Percentiles rank a stretch among this genome's conserved stretches.
These are phyloP conservation scores for human DNA, from an alignment of 2,113 vertebrate genomes.

Conservation along the genomic window DNA sequence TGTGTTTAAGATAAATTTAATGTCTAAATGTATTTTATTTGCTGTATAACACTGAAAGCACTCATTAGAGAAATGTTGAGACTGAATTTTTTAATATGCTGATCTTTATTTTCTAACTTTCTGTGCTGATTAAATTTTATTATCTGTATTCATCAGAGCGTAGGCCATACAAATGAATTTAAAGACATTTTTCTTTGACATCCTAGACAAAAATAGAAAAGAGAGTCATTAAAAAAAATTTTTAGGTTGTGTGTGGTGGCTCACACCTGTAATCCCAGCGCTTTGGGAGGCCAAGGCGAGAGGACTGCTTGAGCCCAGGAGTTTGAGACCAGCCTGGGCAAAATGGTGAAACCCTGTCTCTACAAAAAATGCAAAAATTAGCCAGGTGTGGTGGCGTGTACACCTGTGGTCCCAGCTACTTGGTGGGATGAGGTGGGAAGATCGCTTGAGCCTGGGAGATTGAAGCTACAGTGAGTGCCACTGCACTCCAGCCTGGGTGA, in stretches of 20 bases:
- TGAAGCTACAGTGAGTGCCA: no score
- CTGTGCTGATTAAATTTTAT: slow-evolving; percentile 12
- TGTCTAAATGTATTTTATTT: slow-evolving; percentile 24
- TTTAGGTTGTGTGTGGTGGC: background rate
- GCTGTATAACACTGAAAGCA: background rate
- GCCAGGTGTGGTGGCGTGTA: no score
- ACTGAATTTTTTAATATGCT: background rate
- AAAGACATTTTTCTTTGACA: background rate
- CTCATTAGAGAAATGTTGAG: background rate
- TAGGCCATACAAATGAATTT: slow-evolving; percentile 23
- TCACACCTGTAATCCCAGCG: no score
- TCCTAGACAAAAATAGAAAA: slow-evolving; percentile 38
- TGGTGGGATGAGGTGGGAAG: no score
- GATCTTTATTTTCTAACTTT: slow-evolving; percentile 3
- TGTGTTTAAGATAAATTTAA: slow-evolving; percentile 43
- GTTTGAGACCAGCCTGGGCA: no score
- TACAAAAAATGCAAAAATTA: no score
- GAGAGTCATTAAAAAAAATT: background rate
- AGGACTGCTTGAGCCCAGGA: no score
- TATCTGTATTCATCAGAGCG: background rate
- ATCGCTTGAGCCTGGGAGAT: no score
- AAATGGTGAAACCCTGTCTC: no score
- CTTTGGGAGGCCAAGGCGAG: no score
- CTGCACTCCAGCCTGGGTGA: no score
- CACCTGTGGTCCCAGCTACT: no score